Conservation (phyloP, 2,797 vertebrate genomes). For the Chiloscyllium punctatum region DNA sequence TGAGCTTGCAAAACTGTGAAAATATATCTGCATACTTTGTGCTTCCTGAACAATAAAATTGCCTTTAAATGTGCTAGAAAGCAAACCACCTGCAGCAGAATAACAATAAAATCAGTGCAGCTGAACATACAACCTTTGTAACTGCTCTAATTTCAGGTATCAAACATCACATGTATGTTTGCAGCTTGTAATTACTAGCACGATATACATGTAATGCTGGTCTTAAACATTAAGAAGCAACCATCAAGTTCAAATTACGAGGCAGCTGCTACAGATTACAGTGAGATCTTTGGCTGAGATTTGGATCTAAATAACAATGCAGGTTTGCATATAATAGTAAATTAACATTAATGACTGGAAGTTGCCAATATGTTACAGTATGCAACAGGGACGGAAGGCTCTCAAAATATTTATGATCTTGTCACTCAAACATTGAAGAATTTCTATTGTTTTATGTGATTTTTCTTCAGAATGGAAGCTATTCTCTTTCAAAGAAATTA, state of each 20-base stretch:
- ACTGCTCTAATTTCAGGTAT: not conserved
- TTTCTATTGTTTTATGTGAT: not conserved
- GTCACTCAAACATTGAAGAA: not conserved
- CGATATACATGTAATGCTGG: not conserved
- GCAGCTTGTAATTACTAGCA: not conserved
- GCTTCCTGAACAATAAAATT: slow-evolving; percentile 12
- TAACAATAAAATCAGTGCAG: slow-evolving; percentile 5
- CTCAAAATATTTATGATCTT: not conserved
- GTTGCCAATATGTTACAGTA: not conserved
- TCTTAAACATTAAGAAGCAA: slow-evolving; percentile 4
- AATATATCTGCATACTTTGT: not conserved
- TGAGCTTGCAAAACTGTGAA: not conserved
- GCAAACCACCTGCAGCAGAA: not conserved
- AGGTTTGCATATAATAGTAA: not conserved
- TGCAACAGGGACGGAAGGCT: not conserved
- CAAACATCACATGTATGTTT: not conserved
- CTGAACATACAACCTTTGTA: slow-evolving; percentile 1
- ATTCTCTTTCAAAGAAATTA: slow-evolving; percentile 5
- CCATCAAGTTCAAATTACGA: not conserved
- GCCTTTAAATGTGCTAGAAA: not conserved
- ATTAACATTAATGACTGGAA: not conserved
- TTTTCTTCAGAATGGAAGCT: not conserved
- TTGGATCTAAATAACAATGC: not conserved
- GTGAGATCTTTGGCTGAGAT: not conserved
- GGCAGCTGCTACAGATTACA: not conserved